Evolutionary conservation across 2,797 vertebrate species (phyloP), one percentile per base, ranked within the genome.

Genomic region (Aythya fuligula): DNA sequence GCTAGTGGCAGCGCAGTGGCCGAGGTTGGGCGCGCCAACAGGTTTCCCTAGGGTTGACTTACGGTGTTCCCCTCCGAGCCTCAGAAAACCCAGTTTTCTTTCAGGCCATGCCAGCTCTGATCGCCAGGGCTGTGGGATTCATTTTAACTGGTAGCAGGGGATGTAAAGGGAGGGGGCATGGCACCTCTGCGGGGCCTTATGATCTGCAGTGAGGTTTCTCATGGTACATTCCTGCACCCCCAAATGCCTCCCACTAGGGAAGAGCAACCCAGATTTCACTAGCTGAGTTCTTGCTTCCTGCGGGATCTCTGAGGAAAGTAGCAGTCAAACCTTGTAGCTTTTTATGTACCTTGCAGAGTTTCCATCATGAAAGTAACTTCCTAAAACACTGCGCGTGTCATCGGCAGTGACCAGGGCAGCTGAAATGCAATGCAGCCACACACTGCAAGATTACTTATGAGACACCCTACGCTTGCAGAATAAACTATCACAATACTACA

Each of bases 401-500:
- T 20, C 79, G 82, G 94, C 57, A 70, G 90, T 80, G 94, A 90
- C 95, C 28, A 18, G 45, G 85, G 94, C 81, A 67, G 90, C 96
- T 90, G 95, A 95, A 93, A 77, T 12, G 75, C 94, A 41, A 93
- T 74, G 36, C 75, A 94, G 73, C 93, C 94, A 36, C 60, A 28
- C 91, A 94, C 87, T 65, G 93, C 95, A 94, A 94, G 91, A 72
- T 38, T 94, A 87, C 91, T 90, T 95, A 80, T 94, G 94, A 97
- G 93, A 86, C 45, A 34, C 78, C 79, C 90, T 39, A 5, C 47
- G 87, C 95, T 97, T 91, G 62, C 94, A 97, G 96, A 88, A 89
- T 92, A 95, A 97, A 95, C 95, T 94, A 95, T 95, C 95, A 94
- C 93, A 96, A 96, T 97, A 97, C 97, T 97, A 96, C 96, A 77